These are phyloP conservation scores for Tapera naevia DNA, from an alignment of 2,797 vertebrate genomes.

Conservation along the genomic window DNA sequence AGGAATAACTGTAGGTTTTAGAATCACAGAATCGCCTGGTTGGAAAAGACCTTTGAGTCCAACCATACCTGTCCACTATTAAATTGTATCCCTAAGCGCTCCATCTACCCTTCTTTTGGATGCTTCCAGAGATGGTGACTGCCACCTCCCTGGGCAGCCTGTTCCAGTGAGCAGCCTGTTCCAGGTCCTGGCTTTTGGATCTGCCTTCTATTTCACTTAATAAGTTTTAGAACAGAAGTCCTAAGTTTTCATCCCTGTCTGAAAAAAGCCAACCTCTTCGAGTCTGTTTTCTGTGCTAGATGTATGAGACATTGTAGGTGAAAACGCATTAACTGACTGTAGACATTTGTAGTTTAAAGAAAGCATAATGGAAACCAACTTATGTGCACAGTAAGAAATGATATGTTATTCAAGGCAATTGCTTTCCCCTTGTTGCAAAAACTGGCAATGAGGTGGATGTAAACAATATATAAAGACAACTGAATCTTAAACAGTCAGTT, in stretches of 20 bases:
- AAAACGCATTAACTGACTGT: not conserved
- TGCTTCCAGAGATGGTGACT: no score
- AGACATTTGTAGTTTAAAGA: not conserved
- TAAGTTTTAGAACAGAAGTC: not conserved
- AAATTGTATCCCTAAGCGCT: no score
- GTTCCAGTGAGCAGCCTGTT: no score
- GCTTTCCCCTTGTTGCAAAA: slow-evolving; percentile 15
- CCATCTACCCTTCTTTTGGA: no score
- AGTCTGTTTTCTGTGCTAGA: not conserved
- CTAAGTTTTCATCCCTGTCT: not conserved
- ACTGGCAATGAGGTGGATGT: not conserved
- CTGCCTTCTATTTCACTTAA: not conserved
- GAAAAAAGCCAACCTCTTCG: not conserved
- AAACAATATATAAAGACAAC: slow-evolving; percentile 19
- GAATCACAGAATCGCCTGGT: no score
- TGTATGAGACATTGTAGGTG: not conserved
- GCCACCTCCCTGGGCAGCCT: no score
- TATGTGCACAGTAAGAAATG: not conserved
- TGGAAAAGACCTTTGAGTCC: no score
- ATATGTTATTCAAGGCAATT: slow-evolving; percentile 24
- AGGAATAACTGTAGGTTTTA: not conserved
- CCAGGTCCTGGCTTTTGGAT: not conserved
- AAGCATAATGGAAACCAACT: not conserved
- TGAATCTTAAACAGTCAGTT: not conserved
- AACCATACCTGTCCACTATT: no score